Evolutionary conservation across 2,113 vertebrate species (phyloP).

Genomic region (Coracopsis vasa): DNA sequence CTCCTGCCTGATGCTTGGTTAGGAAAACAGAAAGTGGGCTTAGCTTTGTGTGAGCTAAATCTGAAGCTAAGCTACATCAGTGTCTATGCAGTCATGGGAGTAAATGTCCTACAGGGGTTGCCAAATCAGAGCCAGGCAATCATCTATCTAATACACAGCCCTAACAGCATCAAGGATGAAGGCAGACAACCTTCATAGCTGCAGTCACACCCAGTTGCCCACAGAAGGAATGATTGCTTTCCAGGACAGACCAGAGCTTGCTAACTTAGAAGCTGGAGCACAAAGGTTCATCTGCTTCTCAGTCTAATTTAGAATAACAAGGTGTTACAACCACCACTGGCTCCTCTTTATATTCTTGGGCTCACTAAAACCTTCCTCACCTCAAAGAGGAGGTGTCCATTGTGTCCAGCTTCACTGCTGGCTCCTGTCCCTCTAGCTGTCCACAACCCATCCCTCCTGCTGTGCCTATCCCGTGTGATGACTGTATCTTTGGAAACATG

Average conservation of each 20-base stretch:
- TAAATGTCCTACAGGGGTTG: background rate
- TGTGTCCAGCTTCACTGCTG: background rate
- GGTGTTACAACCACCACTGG: background rate
- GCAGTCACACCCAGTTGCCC: background rate
- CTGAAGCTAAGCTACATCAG: background rate
- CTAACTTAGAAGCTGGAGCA: background rate
- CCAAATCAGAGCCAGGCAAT: background rate
- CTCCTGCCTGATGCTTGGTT: background rate
- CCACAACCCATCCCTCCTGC: background rate
- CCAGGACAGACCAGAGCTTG: background rate
- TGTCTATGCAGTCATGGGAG: background rate
- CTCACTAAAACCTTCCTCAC: background rate
- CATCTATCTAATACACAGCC: background rate
- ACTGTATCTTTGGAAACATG: background rate
- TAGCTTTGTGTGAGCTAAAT: background rate
- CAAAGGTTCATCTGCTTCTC: background rate
- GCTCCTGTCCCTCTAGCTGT: background rate
- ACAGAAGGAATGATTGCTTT: background rate
- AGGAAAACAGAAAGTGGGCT: background rate
- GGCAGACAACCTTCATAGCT: background rate
- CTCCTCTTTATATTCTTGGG: background rate
- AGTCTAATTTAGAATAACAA: background rate
- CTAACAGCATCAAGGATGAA: background rate
- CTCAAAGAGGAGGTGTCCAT: background rate
- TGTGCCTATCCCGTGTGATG: background rate